These are phyloP conservation scores for Ceratotherium simum DNA, from an alignment of 2,113 vertebrate species.

Conservation along the genomic window DNA sequence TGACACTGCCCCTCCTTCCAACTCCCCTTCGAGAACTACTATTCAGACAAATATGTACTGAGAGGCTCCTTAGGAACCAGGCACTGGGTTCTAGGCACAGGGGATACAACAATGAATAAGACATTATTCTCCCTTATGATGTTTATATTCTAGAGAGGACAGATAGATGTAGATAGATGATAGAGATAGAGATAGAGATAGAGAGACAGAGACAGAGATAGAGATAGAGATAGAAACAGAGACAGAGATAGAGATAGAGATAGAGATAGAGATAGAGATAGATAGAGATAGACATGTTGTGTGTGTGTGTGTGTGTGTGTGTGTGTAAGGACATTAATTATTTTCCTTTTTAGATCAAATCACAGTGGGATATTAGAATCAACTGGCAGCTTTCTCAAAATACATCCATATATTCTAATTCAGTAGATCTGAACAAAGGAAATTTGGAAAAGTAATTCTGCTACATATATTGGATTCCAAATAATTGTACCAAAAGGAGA, in stretches of 20 bases:
- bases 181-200: neutral
- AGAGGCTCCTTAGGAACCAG: neutral
- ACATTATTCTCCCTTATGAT: neutral
- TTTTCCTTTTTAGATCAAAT: neutral
- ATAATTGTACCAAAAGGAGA: neutral
- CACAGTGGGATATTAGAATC: neutral
- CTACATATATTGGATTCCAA: neutral
- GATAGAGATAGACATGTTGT: too few relatives aligned
- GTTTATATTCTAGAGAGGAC: neutral
- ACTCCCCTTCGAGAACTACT: neutral
- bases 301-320: neutral
- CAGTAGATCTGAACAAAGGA: neutral
- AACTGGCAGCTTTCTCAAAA: neutral
- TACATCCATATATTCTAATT: neutral
- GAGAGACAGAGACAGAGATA: too few relatives aligned
- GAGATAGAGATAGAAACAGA: too few relatives aligned
- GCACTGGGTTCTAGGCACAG: neutral
- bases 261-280: neutral
- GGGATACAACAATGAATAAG: neutral
- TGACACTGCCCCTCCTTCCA: neutral
- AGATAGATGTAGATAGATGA: neutral
- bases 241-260: too few relatives aligned
- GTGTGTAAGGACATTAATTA: neutral
- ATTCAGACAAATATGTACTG: neutral
- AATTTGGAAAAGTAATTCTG: constrained; percentile 9